Evolutionary conservation across 2,888 invertebrate species (phyloP), one percentile per base, ranked within the genome.

Genomic region (Lobophora halterata): DNA sequence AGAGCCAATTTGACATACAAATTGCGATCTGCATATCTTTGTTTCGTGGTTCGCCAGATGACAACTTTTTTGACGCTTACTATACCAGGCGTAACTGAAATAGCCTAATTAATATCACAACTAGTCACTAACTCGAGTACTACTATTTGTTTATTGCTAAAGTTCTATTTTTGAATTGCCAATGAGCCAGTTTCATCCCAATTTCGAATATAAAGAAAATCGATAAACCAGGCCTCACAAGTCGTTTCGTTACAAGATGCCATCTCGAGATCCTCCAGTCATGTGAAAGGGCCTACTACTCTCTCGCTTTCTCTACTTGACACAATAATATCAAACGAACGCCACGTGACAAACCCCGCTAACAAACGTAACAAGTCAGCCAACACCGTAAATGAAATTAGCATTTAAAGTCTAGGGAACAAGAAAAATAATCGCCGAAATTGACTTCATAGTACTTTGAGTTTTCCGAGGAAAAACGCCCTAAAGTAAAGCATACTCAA

Each of bases 191-290:
- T n/a, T n/a, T n/a, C n/a, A n/a, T n/a, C n/a, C n/a, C n/a, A n/a
- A n/a, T n/a, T n/a, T n/a, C n/a, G n/a, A n/a, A n/a, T n/a, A n/a
- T n/a, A n/a, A n/a, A n/a, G n/a, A n/a, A n/a, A n/a, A 65, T 17
- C 17, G 17, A 2, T 2, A 5, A 2, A 55, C 51, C 61, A 51
- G 61, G 61, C 62, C 61, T 66, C 68, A 63, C 65, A 61, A 68
- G 71, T 76, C 75, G 77, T 81, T 79, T 79, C 78, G 67, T 71
- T 69, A 61, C 59, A 65, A 76, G 67, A 74, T 73, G 20, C 28
- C 76, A 76, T 76, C 80, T 76, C 71, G 67, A 67, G 70, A n/a
- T n/a, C n/a, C n/a, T n/a, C 66, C 68, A 69, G 67, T 60, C 62
- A 69, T 73, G 61, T 46, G 71, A 63, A 64, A 76, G 40, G 52